These are phyloP conservation scores for Ochotona princeps DNA, from an alignment of 2,113 vertebrate species.

Conservation along the genomic window DNA sequence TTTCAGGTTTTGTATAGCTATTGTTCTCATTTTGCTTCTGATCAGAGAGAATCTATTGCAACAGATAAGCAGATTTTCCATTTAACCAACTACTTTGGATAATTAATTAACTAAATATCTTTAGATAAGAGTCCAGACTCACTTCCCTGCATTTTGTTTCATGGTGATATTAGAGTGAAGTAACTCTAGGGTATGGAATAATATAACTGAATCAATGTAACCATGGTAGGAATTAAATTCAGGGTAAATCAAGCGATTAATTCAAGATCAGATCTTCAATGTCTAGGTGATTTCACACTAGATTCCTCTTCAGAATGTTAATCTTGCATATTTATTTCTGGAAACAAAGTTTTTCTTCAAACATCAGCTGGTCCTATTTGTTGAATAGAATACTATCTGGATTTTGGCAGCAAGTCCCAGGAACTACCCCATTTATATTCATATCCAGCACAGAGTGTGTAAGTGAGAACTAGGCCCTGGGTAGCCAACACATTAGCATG, in stretches of 20 bases:
- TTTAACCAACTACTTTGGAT: conserved; percentile 32
- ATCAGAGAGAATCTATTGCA: conserved; percentile 3
- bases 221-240: conserved; percentile 32
- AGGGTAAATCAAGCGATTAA: not conserved
- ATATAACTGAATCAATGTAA: not conserved
- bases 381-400: conserved; percentile 62
- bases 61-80: conserved; percentile 26
- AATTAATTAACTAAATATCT: conserved; percentile 64
- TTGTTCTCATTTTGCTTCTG: conserved; percentile 13
- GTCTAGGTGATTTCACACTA: not conserved
- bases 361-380: conserved; percentile 51
- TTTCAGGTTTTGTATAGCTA: not conserved
- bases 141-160: conserved; percentile 43
- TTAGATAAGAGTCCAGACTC: conserved; percentile 53
- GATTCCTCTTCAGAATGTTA: not conserved
- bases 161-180: conserved; percentile 44
- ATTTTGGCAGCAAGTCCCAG: conserved; percentile 68
- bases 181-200: conserved; percentile 33
- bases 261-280: not conserved
- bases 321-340: conserved; percentile 31
- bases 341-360: conserved; percentile 59
- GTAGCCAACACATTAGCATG: conserved; percentile 79
- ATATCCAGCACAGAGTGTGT: conserved; percentile 63
- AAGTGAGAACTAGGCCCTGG: conserved; percentile 69
- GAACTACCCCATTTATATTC: conserved; percentile 77